Conservation (phyloP, 2,797 vertebrate species). For the Typhlichthys subterraneus region DNA sequence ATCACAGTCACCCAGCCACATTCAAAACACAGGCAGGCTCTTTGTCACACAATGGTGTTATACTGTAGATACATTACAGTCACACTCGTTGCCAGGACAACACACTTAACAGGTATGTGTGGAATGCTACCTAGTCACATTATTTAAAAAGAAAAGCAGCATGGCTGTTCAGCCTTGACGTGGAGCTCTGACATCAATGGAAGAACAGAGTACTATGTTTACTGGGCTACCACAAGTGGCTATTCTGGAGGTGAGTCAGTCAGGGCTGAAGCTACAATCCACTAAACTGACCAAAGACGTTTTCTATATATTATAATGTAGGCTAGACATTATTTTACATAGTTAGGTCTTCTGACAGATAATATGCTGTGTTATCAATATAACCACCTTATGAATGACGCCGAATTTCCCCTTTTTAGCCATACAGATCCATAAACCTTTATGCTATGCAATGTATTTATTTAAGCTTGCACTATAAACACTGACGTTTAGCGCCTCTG, state of each 20-base stretch:
- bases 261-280: not conserved
- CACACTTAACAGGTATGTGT: slow-evolving; percentile 47
- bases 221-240: not conserved
- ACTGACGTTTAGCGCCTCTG: too few species aligned
- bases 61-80: not conserved
- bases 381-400: too few species aligned
- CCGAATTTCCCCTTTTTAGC: too few species aligned
- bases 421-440: too few species aligned
- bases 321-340: too few species aligned
- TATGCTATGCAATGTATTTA: too few species aligned
- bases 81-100: slow-evolving; percentile 14
- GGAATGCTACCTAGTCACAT: slow-evolving; percentile 33
- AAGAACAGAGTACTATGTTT: not conserved
- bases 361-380: too few species aligned
- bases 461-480: too few species aligned
- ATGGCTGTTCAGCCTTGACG: not conserved
- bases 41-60: not conserved
- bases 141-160: slow-evolving; percentile 6
- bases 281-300: not conserved
- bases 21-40: not conserved
- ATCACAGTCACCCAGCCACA: not conserved
- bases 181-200: slow-evolving; percentile 7
- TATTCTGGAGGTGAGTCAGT: too few species aligned
- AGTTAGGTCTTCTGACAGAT: too few species aligned
- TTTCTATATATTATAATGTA: too few species aligned